Percentiles rank a stretch among this genome's conserved stretches.
Evolutionary conservation across 92 coral and sea anemone species (phyloP).

Genomic region (Ricordea florida): DNA sequence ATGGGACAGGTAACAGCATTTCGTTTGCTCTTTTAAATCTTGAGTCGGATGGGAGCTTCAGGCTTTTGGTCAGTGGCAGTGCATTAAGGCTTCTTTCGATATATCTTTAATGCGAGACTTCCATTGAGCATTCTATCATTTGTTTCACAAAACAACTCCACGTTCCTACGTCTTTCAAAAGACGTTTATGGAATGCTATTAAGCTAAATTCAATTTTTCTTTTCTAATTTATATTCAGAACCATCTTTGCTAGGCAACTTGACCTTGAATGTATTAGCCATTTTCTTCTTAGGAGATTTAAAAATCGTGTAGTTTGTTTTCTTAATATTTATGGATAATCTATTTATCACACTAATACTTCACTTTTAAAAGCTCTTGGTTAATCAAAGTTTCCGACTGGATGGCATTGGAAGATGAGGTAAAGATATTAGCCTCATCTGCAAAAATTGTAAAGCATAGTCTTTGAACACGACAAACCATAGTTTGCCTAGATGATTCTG

Average conservation of each 20-base stretch:
- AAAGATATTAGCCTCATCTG: conserved; percentile 40
- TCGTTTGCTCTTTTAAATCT: no score
- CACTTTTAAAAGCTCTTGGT: conserved; percentile 26
- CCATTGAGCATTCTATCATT: no score
- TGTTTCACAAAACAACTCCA: no score
- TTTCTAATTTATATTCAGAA: not conserved
- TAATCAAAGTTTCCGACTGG: conserved; percentile 11
- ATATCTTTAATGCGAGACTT: no score
- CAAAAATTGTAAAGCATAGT: not conserved
- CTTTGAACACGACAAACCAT: no score
- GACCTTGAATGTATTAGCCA: not conserved
- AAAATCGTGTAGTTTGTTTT: conserved; percentile 46
- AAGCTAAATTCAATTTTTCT: conserved; percentile 20
- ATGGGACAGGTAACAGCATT: no score
- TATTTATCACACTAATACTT: conserved; percentile 26
- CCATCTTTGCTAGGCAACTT: conserved; percentile 11
- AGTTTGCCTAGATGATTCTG: not conserved
- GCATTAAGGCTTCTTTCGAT: no score
- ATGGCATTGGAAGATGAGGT: not conserved
- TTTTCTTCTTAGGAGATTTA: conserved; percentile 8
- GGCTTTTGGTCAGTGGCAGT: no score
- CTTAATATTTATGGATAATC: conserved; percentile 18
- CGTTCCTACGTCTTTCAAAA: no score
- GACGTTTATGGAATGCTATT: no score
- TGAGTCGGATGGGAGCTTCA: no score